Conservation (phyloP, 2,113 vertebrate genomes). For the Engystomops pustulosus region DNA sequence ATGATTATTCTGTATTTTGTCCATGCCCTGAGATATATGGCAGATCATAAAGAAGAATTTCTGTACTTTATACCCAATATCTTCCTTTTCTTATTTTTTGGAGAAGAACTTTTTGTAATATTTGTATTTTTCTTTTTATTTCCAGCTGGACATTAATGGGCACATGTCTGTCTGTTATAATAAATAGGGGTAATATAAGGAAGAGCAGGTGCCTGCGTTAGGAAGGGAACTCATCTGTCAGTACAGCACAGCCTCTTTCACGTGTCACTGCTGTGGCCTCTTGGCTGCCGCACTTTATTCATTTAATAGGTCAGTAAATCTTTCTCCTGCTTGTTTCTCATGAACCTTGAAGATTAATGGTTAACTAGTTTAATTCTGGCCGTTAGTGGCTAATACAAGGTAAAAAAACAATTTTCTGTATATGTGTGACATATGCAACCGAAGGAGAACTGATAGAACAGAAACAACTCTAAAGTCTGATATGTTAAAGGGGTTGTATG, state of each 20-base stretch:
- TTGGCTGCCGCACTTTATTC: conserved; percentile 13
- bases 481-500: too few relatives aligned
- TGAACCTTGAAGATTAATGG: conserved; percentile 21
- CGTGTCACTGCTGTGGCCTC: conserved; percentile 9
- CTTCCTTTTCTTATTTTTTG: not conserved
- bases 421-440: not conserved
- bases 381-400: not conserved
- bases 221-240: not conserved
- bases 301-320: conserved; percentile 28
- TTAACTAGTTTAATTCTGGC: not conserved
- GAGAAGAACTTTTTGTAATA: not conserved
- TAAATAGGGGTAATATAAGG: not conserved
- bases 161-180: not conserved
- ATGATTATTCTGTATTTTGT: not conserved
- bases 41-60: not conserved
- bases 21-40: not conserved
- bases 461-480: too few relatives aligned
- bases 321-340: conserved; percentile 28
- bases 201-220: not conserved
- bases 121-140: not conserved
- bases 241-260: not conserved
- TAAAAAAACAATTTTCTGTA: not conserved
- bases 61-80: not conserved
- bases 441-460: not conserved
- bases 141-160: not conserved